Base-by-base conservation (phyloP, 2,888 invertebrate species). In the Chydorus sphaericus region DNA sequence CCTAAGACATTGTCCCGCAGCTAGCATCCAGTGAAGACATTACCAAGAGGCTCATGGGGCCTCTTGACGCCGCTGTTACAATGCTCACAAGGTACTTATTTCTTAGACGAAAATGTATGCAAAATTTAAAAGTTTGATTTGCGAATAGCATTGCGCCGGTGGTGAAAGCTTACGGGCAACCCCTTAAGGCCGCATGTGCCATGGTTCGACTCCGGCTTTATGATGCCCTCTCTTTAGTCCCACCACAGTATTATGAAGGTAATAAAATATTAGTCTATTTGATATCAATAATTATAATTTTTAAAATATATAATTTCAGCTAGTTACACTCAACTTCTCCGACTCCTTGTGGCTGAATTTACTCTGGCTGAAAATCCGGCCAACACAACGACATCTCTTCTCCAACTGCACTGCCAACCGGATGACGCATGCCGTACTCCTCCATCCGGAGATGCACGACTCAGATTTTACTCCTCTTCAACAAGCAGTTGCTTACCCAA, bases 401-500 rank as follows among this genome's bases (percentile, higher is more conserved):
- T 90, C 59, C 75, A 86, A 49, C 77, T 80, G n/a, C 79, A 89
- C 58, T 91, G 91, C 64, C 87, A 89, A 67, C 62, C 63, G 16
- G 82, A 83, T 7, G 87, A 89, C 66, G n/a, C n/a, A n/a, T n/a
- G n/a, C n/a, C n/a, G n/a, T n/a, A n/a, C n/a, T n/a, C n/a, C n/a
- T n/a, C n/a, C n/a, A n/a, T n/a, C n/a, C n/a, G 44, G 44, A 14
- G 89, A 90, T 70, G 88, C 90, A 70, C 88, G 93, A 39, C 83
- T 97, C 56, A 73, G 96, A 33, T 94, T 96, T 70, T 94, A 97
- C 70, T 83, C 90, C 59, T 86, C 86, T 49, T 91, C 97, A 62
- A 97, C 97, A 72, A 94, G 96, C 73, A 96, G 96, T 93, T 73
- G 96, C 48, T 89, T 93, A 70, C 87, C 92, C 2, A 86, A 92